Percentiles rank a stretch among this genome's conserved stretches.
These are phyloP conservation scores for Portunus trituberculatus DNA, from an alignment of 1,140 invertebrate genomes.

Conservation along the genomic window DNA sequence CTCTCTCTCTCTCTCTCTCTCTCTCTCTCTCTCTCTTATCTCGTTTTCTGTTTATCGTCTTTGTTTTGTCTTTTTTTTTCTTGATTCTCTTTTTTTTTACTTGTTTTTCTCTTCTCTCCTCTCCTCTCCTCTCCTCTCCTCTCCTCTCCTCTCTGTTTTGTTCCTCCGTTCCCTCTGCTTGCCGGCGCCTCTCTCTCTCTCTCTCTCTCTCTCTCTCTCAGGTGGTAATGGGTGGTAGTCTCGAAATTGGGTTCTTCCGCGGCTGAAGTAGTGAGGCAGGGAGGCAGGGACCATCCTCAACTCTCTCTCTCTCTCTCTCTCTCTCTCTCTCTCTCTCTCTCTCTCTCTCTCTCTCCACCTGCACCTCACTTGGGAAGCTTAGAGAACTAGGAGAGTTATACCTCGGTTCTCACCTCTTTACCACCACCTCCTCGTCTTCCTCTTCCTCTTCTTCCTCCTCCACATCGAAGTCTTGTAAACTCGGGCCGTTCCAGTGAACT, in stretches of 20 bases:
- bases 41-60: not conserved
- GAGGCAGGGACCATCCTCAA: not conserved
- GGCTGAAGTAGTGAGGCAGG: not conserved
- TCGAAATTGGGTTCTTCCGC: not conserved
- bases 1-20: no score
- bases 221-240: slow-evolving; percentile 1
- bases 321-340: not conserved
- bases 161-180: no score
- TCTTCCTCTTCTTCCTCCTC: not conserved
- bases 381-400: not conserved
- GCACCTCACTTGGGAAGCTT: not conserved
- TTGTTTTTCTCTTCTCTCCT: not conserved
- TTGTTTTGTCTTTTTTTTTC: not conserved
- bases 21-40: no score
- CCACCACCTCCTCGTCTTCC: not conserved
- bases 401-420: not conserved
- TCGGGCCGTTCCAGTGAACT: no score
- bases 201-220: not conserved
- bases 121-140: not conserved
- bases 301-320: not conserved
- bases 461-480: not conserved
- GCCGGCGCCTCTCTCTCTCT: no score
- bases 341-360: not conserved
- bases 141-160: not conserved
- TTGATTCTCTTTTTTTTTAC: not conserved